Conservation (phyloP, 35 echinoderm and acorn worm species). For the Lytechinus variegatus region DNA sequence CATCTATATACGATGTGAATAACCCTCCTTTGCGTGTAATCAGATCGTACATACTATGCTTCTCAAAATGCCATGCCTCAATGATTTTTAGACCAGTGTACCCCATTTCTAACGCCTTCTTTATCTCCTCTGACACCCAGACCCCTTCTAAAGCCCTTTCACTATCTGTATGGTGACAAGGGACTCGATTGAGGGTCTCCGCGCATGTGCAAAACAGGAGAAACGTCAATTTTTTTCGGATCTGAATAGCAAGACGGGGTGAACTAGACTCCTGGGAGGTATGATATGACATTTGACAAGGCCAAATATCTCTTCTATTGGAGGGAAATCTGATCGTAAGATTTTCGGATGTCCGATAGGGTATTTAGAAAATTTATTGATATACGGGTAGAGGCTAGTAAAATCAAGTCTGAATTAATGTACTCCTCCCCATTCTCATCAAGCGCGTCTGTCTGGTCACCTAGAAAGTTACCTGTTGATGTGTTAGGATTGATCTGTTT, state of each 20-base stretch:
- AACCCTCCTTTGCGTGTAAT: not conserved
- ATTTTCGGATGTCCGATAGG: not conserved
- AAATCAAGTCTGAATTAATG: too few relatives aligned
- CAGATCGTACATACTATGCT: not conserved
- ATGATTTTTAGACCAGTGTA: too few relatives aligned
- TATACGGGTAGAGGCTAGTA: too few relatives aligned
- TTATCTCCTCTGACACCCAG: too few relatives aligned
- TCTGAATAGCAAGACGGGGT: not conserved
- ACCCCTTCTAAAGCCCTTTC: too few relatives aligned
- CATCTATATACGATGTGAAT: too few relatives aligned
- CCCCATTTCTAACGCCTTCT: too few relatives aligned
- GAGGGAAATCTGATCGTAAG: not conserved
- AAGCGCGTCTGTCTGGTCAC: too few relatives aligned
- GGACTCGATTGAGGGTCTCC: not conserved
- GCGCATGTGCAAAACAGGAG: not conserved
- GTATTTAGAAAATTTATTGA: too few relatives aligned
- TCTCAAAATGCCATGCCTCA: too few relatives aligned
- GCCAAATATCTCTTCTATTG: not conserved
- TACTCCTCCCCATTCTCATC: too few relatives aligned
- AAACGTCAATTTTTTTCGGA: not conserved
- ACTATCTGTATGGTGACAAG: not conserved
- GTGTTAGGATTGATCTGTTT: conserved; percentile 19
- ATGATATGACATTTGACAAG: conserved; percentile 45
- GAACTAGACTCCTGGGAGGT: conserved; percentile 12
- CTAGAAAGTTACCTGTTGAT: not conserved